A percentile compares a stretch with the other conserved stretches of the same genome.
Evolutionary conservation across 1,140 invertebrate species (phyloP).

Genomic region (Apolygus lucorum): DNA sequence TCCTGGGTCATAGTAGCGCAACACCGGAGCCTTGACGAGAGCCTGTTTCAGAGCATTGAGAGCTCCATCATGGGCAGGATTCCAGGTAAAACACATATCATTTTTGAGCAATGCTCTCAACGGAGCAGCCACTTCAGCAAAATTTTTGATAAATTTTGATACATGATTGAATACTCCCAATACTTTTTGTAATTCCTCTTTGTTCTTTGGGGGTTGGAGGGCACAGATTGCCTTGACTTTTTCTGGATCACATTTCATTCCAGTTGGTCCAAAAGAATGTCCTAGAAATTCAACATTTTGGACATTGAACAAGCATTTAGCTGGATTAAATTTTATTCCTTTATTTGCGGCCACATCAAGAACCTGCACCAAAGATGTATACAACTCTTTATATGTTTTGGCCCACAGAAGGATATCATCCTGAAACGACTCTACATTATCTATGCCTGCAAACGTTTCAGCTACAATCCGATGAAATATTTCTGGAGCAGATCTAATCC

Average conservation of each 20-base stretch:
- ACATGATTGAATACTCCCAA: slow-evolving; percentile 20
- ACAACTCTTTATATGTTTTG: neutral
- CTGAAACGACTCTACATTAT: neutral
- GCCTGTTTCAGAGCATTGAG: slow-evolving; percentile 27
- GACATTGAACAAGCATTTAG: slow-evolving; percentile 3
- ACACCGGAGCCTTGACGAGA: slow-evolving; percentile 21
- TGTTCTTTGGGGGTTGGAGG: slow-evolving; percentile 18
- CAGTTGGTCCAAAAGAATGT: slow-evolving; percentile 2
- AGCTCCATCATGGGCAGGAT: slow-evolving; percentile 23
- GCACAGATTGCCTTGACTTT: slow-evolving; percentile 21
- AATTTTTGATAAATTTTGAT: slow-evolving; percentile 23
- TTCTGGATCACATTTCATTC: neutral
- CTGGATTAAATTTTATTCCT: slow-evolving; percentile 8
- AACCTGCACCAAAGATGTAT: slow-evolving; percentile 9
- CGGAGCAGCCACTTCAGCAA: slow-evolving; percentile 20
- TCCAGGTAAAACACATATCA: slow-evolving; percentile 21
- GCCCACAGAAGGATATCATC: slow-evolving; percentile 23
- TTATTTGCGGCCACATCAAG: slow-evolving; percentile 19
- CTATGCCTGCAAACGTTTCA: slow-evolving; percentile 32
- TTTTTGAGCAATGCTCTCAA: slow-evolving; percentile 20
- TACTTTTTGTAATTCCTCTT: slow-evolving; percentile 19
- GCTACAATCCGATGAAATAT: slow-evolving; percentile 38
- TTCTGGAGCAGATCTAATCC: slow-evolving; percentile 35
- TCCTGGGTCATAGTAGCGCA: slow-evolving; percentile 31
- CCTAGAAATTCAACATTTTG: slow-evolving; percentile 18